Evolutionary conservation across 2,888 invertebrate species (phyloP).

Genomic region (Microdon myrmicae): DNA sequence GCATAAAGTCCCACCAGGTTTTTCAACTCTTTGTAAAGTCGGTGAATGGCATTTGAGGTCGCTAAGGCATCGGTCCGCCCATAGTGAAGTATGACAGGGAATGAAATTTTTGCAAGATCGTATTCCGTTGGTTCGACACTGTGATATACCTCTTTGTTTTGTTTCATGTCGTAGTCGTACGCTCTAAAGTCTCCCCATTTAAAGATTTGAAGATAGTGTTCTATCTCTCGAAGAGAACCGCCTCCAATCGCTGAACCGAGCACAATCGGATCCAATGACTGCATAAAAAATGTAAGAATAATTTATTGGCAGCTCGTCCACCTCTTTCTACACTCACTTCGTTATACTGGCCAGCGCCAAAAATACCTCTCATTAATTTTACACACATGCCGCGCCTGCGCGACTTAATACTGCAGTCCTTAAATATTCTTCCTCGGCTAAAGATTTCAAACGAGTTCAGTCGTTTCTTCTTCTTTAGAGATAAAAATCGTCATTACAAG

Average conservation of each 20-base stretch:
- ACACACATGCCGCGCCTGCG: slow-evolving; percentile 7
- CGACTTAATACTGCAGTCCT: slow-evolving; percentile 38
- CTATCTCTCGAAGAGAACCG: slow-evolving; percentile 58
- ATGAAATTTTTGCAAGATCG: slow-evolving; percentile 55
- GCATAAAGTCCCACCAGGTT: slow-evolving; percentile 56
- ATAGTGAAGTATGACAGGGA: slow-evolving; percentile 59
- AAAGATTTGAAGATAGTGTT: slow-evolving; percentile 60
- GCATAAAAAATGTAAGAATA: neutral
- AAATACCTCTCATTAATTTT: slow-evolving; percentile 10
- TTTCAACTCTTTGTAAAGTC: slow-evolving; percentile 57
- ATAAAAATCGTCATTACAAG: neutral
- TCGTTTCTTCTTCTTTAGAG: slow-evolving; percentile 27
- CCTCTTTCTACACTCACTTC: slow-evolving; percentile 1
- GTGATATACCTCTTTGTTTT: slow-evolving; percentile 57
- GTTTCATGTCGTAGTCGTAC: slow-evolving; percentile 58
- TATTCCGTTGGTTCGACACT: slow-evolving; percentile 57
- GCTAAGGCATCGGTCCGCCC: slow-evolving; percentile 61
- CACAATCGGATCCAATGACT: slow-evolving; percentile 59
- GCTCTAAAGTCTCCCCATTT: slow-evolving; percentile 62
- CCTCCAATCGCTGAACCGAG: slow-evolving; percentile 59
- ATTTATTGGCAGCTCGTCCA: neutral
- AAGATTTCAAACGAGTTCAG: slow-evolving; percentile 42
- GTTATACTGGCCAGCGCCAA: slow-evolving; percentile 30
- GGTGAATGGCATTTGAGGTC: slow-evolving; percentile 58
- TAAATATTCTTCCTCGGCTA: slow-evolving; percentile 34